Base-by-base conservation (phyloP, 2,888 invertebrate genomes). In the Acleris literana region DNA sequence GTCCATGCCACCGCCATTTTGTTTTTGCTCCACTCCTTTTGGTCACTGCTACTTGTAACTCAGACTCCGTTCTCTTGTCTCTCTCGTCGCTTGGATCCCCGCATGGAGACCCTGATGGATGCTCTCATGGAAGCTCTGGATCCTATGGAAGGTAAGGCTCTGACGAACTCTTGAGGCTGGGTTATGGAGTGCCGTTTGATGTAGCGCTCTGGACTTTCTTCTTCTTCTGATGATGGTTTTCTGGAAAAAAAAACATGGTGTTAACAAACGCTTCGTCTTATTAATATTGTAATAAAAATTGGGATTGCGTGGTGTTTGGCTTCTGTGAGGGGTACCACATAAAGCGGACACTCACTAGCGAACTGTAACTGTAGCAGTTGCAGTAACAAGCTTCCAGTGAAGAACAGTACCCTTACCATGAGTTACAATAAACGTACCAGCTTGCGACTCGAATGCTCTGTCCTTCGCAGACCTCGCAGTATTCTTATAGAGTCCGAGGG, bases 91-190 rank as follows among this genome's bases (percentile, higher is more conserved):
- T n/a, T 69, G 64, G 85, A 85, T 1, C 80, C 80, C 58, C 86
- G 73, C 1, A 82, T 74, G 0, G 90, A 90, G 0, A 90, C 83
- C 33, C 92, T 78, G 13, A 92, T 81, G 0, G 92, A 92, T 0
- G 83, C 85, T 55, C 85, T 71, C 25, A 83, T 72, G 0, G 85
- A 85, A 0, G 91, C 92, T 18, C 93, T 82, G 1, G 90, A 90
- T 0, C 89, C 84, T 33, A 88, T 80, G 4, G 84, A 82, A 29
- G 90, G 87, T 13, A 86, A 58, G 1, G 87, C 80, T 64, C 91
- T 78, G 48, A 87, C 71, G 76, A 92, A 89, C 57, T 81, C 76
- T 5, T 89, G 81, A 49, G 80, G 82, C 9, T 78, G 76, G 53
- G 67, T 75, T 6, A 84, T 68, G 0, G 84, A 72, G 2, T 81